These are phyloP conservation scores for Drosophila subpulchrella DNA, from an alignment of 1,140 invertebrate species.

Conservation along the genomic window DNA sequence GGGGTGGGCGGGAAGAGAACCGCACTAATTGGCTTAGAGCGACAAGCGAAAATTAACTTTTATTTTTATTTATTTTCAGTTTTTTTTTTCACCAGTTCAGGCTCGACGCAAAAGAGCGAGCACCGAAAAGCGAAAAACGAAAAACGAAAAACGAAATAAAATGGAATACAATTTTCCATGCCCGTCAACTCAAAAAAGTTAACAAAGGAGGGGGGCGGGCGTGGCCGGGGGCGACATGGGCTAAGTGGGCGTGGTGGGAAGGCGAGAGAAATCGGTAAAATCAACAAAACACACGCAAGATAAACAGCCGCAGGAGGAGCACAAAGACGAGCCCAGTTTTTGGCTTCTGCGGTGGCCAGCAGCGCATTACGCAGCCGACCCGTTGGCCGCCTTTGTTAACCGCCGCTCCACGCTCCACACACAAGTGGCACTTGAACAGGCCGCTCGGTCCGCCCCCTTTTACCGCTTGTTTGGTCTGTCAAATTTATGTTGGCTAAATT, in stretches of 20 bases:
- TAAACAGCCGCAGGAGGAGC: slow-evolving; percentile 58
- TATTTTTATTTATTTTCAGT: slow-evolving; percentile 68
- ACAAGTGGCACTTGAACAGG: slow-evolving; percentile 40
- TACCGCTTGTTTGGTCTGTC: slow-evolving; percentile 20
- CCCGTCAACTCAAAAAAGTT: slow-evolving; percentile 61
- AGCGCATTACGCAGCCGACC: slow-evolving; percentile 45
- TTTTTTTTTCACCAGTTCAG: not conserved
- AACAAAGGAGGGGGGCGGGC: slow-evolving; percentile 37
- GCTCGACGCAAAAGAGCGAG: slow-evolving; percentile 4
- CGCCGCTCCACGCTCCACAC: not conserved
- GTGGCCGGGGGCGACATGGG: not conserved
- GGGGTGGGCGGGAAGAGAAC: slow-evolving; percentile 8
- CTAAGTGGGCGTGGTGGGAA: not conserved
- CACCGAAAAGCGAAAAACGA: slow-evolving; percentile 34
- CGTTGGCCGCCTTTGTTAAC: slow-evolving; percentile 20
- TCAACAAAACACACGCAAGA: slow-evolving; percentile 80
- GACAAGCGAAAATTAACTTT: slow-evolving; percentile 82
- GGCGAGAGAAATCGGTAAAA: slow-evolving; percentile 72
- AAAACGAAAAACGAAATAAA: slow-evolving; percentile 36
- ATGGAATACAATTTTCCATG: slow-evolving; percentile 64
- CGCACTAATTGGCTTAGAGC: slow-evolving; percentile 81
- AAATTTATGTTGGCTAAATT: slow-evolving; percentile 69
- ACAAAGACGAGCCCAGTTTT: slow-evolving; percentile 29
- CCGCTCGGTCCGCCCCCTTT: not conserved
- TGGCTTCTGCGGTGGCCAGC: slow-evolving; percentile 31